Evolutionary conservation across 2,888 invertebrate species (phyloP).

Genomic region (Alcis repandata): DNA sequence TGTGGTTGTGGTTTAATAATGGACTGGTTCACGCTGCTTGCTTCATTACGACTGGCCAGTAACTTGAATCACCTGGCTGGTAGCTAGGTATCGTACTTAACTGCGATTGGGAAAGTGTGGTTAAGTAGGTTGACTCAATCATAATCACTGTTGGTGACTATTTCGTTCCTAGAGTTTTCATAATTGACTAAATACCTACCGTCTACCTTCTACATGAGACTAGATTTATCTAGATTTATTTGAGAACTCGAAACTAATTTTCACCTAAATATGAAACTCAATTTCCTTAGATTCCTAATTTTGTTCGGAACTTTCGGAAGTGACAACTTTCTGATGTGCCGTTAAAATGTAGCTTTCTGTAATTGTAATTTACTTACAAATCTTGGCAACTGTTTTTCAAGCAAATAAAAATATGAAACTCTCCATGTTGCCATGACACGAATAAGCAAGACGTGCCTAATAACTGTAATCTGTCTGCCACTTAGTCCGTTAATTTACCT

Average conservation of each 20-base stretch:
- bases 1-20: slow-evolving; percentile 23
- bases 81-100: slow-evolving; percentile 12
- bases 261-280: no score
- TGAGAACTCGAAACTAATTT: no score
- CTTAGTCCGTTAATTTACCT: slow-evolving; percentile 32
- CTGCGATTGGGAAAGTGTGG: slow-evolving; percentile 27
- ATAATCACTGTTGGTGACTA: slow-evolving; percentile 12
- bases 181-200: slow-evolving; percentile 6
- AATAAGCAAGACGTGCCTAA: slow-evolving; percentile 35
- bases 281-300: no score
- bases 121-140: slow-evolving; percentile 23
- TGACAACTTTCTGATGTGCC: not conserved
- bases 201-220: not conserved
- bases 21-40: slow-evolving; percentile 15
- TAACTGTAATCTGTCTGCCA: slow-evolving; percentile 27
- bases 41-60: slow-evolving; percentile 14
- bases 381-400: slow-evolving; percentile 12
- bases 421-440: slow-evolving; percentile 32
- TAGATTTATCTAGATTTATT: no score
- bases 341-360: not conserved
- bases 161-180: slow-evolving; percentile 5
- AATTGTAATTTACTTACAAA: not conserved
- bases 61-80: slow-evolving; percentile 4
- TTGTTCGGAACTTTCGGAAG: no score
- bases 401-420: slow-evolving; percentile 24